Evolutionary conservation across 2,888 invertebrate genomes (phyloP), one percentile per base, ranked within the genome.

Genomic region (Oegoconia quadripuncta): DNA sequence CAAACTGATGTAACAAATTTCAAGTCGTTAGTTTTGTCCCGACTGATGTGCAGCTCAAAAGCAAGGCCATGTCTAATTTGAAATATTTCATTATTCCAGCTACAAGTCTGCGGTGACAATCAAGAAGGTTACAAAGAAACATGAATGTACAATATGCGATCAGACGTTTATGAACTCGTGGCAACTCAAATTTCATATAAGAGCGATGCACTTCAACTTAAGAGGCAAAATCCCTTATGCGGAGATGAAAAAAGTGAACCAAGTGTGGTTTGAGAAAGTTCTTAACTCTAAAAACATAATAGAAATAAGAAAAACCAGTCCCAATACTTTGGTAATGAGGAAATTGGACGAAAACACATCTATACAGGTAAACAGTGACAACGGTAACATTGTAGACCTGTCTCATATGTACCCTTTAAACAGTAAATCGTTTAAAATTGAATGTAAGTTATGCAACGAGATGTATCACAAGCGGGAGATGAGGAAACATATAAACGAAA

Each of bases 191-290:
- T 58, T 55, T 17, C 81, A 82, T 37, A 72, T 78, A 17, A 50
- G 81, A 0, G 45, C 44, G 1, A 14, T 39, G 0, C 82, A 82
- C 27, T 81, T 64, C 48, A 79, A 80, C 34, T 37, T 74, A 0
- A 39, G 46, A 7, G 47, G 64, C 0, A 56, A 45, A 8, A 40
- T 52, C 3, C 64, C 70, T 0, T 52, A 53, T 8, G 60, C 52
- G 1, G 51, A 66, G 1, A 23, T 46, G 0, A 72, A 71, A 39
- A 50, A 64, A 22, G 50, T 78, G 1, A 73, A 79, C 41, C 64
- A 78, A 36, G 64, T 71, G 0, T 81, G 81, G 78, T 67, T 65
- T 1, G 81, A 81, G 31, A 69, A 57, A 5, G 79, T 78, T 0
- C 29, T 50, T 0, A 74, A 80, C 32, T 51, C 70, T 0, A 46